These are phyloP conservation scores for Chamaea fasciata DNA, from an alignment of 2,113 vertebrate species.

Conservation along the genomic window DNA sequence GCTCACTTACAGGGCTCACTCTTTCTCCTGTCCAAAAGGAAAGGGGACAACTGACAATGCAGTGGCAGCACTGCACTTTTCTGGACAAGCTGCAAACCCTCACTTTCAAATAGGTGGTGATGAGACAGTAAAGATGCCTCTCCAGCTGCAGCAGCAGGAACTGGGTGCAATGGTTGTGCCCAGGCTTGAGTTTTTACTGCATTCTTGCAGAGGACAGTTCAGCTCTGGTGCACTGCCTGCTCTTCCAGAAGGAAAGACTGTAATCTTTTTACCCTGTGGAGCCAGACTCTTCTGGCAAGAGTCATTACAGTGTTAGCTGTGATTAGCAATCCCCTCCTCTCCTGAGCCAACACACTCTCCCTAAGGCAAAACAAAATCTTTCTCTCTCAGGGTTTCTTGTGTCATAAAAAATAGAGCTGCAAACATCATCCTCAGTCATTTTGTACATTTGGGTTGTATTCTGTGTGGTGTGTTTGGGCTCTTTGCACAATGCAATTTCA, in stretches of 20 bases:
- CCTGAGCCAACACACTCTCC: background rate
- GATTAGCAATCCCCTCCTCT: background rate
- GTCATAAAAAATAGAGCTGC: background rate
- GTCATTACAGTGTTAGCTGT: slow-evolving; percentile 4
- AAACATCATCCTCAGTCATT: background rate
- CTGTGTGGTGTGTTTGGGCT: background rate
- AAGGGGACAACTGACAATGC: background rate
- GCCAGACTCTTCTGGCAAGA: background rate
- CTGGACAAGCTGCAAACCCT: background rate
- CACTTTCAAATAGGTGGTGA: background rate
- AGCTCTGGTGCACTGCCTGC: background rate
- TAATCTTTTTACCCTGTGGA: background rate
- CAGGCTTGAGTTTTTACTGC: background rate
- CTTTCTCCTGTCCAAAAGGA: background rate
- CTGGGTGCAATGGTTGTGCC: accelerated
- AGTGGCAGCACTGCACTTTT: background rate
- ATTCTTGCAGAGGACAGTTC: background rate
- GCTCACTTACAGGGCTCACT: background rate
- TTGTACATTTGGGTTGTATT: background rate
- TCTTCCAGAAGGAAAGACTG: slow-evolving; percentile 2
- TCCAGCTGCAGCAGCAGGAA: background rate
- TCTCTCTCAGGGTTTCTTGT: background rate
- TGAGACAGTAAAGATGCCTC: background rate
- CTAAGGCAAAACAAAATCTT: slow-evolving; percentile 4
- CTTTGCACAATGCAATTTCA: background rate